Conservation (phyloP, 1,140 invertebrate species). For the Drosophila rhopaloa region DNA sequence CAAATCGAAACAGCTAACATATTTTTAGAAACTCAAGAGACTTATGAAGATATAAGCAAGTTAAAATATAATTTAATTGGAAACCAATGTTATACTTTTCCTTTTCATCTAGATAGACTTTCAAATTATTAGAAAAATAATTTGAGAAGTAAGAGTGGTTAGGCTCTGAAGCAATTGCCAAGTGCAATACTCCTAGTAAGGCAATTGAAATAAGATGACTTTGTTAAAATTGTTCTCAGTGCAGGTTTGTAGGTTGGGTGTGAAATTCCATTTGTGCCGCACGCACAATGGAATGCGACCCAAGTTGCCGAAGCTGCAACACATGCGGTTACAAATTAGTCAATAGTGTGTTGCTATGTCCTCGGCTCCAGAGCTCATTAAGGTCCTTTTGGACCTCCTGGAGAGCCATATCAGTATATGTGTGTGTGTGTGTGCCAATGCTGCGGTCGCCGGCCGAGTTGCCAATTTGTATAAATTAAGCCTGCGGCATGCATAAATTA, state of each 20-base stretch:
- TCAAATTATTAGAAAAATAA: no score
- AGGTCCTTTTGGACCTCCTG: slow-evolving; percentile 13
- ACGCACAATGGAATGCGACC: slow-evolving; percentile 61
- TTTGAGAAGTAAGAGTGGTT: no score
- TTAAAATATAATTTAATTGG: no score
- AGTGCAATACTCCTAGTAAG: no score
- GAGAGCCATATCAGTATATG: background rate
- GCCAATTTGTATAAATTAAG: slow-evolving; percentile 76
- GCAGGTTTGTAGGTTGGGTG: slow-evolving; percentile 24
- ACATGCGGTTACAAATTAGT: slow-evolving; percentile 79
- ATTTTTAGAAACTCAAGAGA: no score
- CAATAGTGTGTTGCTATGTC: slow-evolving; percentile 58
- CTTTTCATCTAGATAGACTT: no score
- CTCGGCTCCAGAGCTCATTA: slow-evolving; percentile 63
- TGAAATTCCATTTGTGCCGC: slow-evolving; percentile 72
- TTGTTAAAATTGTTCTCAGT: background rate
- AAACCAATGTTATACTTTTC: no score
- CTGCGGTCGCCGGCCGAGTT: slow-evolving; percentile 38
- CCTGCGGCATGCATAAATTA: slow-evolving; percentile 63
- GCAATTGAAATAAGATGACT: no score
- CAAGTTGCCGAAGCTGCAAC: slow-evolving; percentile 58
- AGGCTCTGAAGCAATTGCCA: no score
- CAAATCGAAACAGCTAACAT: no score
- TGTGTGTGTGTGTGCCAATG: background rate
- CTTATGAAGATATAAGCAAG: no score